Base-by-base conservation (phyloP, 2,888 invertebrate species). In the Mechanitis messenoides region DNA sequence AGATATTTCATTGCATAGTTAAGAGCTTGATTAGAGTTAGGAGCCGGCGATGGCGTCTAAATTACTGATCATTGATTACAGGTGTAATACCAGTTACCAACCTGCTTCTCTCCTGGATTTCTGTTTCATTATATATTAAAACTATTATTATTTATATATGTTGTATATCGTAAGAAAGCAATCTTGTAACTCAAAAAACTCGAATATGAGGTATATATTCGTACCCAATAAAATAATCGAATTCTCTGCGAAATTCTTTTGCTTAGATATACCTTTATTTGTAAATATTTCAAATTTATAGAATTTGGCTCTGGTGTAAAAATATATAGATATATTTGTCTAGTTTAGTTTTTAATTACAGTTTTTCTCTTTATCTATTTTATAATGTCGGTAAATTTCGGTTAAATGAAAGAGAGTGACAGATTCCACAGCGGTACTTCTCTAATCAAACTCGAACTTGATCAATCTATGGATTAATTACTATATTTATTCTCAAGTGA, bases 401-500 rank as follows among this genome's bases (percentile, higher is more conserved):
- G 65, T 58, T 45, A 68, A 53, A 64, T 68, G 62, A 63, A 60
- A 69, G 61, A 58, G 35, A 64, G 65, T 69, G 69, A 69, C 68
- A 70, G 68, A 69, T 59, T 62, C 65, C 62, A 55, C 63, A 58
- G 68, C 69, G 69, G 72, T 68, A 63, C 62, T 55, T 68, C 62
- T 73, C 69, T 71, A 71, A 74, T 73, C 74, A 70, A 64, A 68
- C 62, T 66, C 63, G 65, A 65, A 68, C 63, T 70, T 68, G 76
- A 78, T 83, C 80, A 74, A 73, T 73, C 81, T 83, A 85, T 84
- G 85, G 77, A 85, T 84, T 87, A 85, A 87, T 86, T 87, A 81
- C 84, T 85, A 77, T 81, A 81, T 81, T 81, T 83, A 84, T 77
- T 70, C 67, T 68, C 71, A 76, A 75, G 81, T 77, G 78, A 79